Conservation (phyloP, 2,888 invertebrate genomes). For the Brenthis daphne region DNA sequence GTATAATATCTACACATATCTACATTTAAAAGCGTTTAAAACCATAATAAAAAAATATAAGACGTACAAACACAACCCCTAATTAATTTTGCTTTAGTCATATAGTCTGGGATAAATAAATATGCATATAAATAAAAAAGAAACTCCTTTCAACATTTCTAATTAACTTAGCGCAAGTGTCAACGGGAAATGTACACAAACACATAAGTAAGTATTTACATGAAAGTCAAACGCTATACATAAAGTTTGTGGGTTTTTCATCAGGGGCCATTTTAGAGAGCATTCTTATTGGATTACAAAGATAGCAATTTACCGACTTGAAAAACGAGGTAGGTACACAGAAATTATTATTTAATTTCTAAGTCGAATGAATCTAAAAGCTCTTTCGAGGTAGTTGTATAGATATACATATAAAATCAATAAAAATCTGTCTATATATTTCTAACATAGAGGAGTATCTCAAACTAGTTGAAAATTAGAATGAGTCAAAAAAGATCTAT, state of each 20-base stretch:
- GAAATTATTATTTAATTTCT: too few species aligned
- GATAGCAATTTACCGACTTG: neutral
- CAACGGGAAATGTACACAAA: slow-evolving; percentile 15
- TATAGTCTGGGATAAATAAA: neutral
- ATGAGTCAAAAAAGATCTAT: too few species aligned
- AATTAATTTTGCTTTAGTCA: neutral
- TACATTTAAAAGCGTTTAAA: neutral
- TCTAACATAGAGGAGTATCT: too few species aligned
- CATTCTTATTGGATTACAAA: neutral
- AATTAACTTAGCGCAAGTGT: slow-evolving; percentile 8
- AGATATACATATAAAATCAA: too few species aligned
- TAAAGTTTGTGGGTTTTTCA: slow-evolving; percentile 4
- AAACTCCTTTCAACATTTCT: neutral
- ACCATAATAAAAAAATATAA: neutral
- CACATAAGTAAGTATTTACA: slow-evolving; percentile 23
- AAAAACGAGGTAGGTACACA: too few species aligned
- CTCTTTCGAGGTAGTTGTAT: too few species aligned
- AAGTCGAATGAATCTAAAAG: too few species aligned
- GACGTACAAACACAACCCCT: slow-evolving; percentile 6
- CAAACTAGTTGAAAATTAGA: too few species aligned
- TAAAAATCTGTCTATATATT: too few species aligned
- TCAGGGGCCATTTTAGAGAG: slow-evolving; percentile 6
- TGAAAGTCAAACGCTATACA: slow-evolving; percentile 12
- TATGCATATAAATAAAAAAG: neutral
- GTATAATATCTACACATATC: too few species aligned